Conservation (phyloP, 2,888 invertebrate species). For the Deilephila porcellus region DNA sequence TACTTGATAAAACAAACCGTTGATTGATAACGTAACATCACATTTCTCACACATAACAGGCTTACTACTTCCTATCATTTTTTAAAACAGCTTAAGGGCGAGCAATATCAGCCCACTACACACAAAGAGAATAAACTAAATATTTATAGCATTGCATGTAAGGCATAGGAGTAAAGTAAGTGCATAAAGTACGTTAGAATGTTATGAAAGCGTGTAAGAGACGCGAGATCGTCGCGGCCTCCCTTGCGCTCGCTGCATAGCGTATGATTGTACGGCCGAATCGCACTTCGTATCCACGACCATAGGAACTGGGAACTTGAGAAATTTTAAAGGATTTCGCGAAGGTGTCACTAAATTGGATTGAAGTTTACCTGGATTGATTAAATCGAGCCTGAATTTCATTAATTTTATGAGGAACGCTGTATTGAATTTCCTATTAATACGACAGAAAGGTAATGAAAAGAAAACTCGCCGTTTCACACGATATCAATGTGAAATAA, state of each 20-base stretch:
- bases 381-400: neutral
- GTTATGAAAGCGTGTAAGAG: conserved; percentile 41
- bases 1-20: too few species aligned
- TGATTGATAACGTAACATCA: too few species aligned
- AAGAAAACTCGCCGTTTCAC: too few species aligned
- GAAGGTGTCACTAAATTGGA: neutral
- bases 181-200: neutral
- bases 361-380: neutral
- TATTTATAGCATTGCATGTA: neutral
- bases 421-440: too few species aligned
- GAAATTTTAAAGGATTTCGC: too few species aligned
- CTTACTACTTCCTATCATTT: too few species aligned
- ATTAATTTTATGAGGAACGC: too few species aligned
- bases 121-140: neutral
- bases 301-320: neutral
- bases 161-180: neutral
- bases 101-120: neutral
- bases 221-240: conserved; percentile 38
- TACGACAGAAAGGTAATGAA: too few species aligned
- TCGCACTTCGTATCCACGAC: neutral
- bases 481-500: too few species aligned
- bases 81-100: too few species aligned
- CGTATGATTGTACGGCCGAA: neutral
- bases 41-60: too few species aligned
- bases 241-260: conserved; percentile 32